These are phyloP conservation scores for Rhimphoctona megacephalus DNA, from an alignment of 2,888 invertebrate genomes.

Conservation along the genomic window DNA sequence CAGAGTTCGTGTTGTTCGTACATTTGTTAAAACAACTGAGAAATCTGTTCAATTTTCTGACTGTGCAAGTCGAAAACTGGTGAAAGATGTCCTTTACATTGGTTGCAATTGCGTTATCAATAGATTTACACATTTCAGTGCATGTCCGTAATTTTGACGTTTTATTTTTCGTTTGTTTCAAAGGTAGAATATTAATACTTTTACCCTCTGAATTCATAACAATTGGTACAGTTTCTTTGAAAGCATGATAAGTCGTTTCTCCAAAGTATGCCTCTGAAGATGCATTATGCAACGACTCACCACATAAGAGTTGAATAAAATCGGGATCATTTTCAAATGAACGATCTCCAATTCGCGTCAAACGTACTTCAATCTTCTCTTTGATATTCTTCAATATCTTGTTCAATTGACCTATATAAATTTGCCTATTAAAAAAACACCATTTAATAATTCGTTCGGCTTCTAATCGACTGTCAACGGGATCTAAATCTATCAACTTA, in stretches of 20 bases:
- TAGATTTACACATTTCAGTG: constrained; percentile 20
- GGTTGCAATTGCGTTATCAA: not conserved
- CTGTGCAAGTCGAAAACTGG: not conserved
- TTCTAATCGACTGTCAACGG: constrained; percentile 16
- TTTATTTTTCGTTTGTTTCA: constrained; percentile 7
- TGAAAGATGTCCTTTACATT: constrained; percentile 19
- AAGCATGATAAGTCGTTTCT: constrained; percentile 5
- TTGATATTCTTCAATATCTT: constrained; percentile 8
- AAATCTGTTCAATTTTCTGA: constrained; percentile 8
- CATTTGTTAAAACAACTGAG: constrained; percentile 24
- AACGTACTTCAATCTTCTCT: constrained; percentile 17
- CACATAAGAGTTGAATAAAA: not conserved
- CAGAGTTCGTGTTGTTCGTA: not conserved
- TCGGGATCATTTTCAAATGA: not conserved
- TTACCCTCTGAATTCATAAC: constrained; percentile 34
- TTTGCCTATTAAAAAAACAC: constrained; percentile 20
- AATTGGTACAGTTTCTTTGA: constrained; percentile 26
- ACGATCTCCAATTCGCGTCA: constrained; percentile 12
- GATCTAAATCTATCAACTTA: not conserved
- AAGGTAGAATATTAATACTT: constrained; percentile 33
- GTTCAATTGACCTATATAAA: constrained; percentile 7
- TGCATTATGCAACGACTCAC: constrained; percentile 9
- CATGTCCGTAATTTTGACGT: constrained; percentile 5
- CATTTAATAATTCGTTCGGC: constrained; percentile 41
- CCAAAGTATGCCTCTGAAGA: constrained; percentile 21